phyloP scores from a whole-genome alignment of 2,797 vertebrate genomes.

The Acanthurus leucopareius region DNA sequence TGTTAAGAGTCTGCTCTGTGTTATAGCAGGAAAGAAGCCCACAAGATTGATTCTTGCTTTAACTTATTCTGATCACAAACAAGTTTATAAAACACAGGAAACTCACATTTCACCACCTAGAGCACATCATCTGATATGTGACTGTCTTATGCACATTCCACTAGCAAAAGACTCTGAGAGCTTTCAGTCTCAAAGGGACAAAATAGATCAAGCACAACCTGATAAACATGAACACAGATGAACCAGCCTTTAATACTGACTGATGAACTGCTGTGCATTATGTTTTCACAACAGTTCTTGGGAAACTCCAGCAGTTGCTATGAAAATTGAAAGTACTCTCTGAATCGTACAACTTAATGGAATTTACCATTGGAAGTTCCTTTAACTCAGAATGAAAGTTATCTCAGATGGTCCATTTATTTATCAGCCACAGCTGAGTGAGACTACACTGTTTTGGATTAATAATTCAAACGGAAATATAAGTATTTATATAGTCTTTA shows the following conservation, averaged over 20 bases:
- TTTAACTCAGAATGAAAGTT: slow-evolving; percentile 58
- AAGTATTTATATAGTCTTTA: no score
- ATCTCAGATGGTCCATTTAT: slow-evolving; percentile 1
- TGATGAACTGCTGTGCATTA: slow-evolving; percentile 11
- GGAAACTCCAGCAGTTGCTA: slow-evolving; percentile 58
- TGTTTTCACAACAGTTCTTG: slow-evolving; percentile 20
- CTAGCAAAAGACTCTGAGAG: slow-evolving; percentile 31
- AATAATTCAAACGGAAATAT: background rate
- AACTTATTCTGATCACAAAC: background rate
- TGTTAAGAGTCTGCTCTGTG: background rate
- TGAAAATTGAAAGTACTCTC: slow-evolving; percentile 33
- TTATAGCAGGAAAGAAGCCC: background rate
- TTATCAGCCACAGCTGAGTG: background rate
- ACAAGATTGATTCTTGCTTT: background rate
- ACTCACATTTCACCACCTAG: background rate
- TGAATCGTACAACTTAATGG: slow-evolving; percentile 17
- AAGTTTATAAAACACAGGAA: background rate
- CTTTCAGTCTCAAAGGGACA: slow-evolving; percentile 34
- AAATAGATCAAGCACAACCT: slow-evolving; percentile 57
- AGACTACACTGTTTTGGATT: background rate
- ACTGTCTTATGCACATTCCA: slow-evolving; percentile 14
- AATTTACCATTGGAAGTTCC: slow-evolving; percentile 66
- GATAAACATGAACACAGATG: slow-evolving; percentile 46
- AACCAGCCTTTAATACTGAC: slow-evolving; percentile 10
- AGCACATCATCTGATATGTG: slow-evolving; percentile 10